Evolutionary conservation across 53 echinoderm and acorn worm species (phyloP), one percentile per base, ranked within the genome.

Genomic region (Arbacia lixula): DNA sequence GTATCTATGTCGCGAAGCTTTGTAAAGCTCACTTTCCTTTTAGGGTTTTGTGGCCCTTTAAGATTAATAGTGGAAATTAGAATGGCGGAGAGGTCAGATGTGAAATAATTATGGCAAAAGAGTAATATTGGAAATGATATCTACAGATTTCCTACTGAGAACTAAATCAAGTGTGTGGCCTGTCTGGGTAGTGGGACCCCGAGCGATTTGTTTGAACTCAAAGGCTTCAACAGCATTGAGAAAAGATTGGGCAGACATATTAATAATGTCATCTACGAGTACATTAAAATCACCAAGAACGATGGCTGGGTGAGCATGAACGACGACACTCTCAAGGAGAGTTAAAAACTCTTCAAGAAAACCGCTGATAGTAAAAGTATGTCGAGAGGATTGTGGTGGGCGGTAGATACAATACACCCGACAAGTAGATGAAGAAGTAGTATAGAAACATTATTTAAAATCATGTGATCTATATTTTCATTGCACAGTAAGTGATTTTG

Each of bases 41-140:
- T 66, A 17, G 37, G 66, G 38, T 33, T 66, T 66, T 66, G n/a
- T 14, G 66, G 66, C 19, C 66, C 66, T 66, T 66, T 66, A 36
- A 37, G 66, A 66, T 66, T 66, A 66, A 66, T 66, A n/a, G 66
- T 66, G 37, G 36, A 66, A 36, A n/a, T n/a, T n/a, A 66, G 37
- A 9, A 66, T 66, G 37, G 66, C 66, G 35, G 4, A 66, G 38
- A 34, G 66, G 36, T 66, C 66, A 21, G 63, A 62, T 62, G 63
- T 26, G 8, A 62, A 28, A 62, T 26, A n/a, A n/a, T n/a, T n/a
- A 60, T 60, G 60, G 21, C 28, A 26, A 60, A 60, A 60, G 3
- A 26, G 11, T 60, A 28, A 25, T 22, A 17, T 68, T 36, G 68
- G 39, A 66, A 36, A 66, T 66, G 36, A 66, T 66, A 66, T 66